These are phyloP conservation scores for Formicarius rufipectus DNA, from an alignment of 2,113 vertebrate species.

Conservation along the genomic window DNA sequence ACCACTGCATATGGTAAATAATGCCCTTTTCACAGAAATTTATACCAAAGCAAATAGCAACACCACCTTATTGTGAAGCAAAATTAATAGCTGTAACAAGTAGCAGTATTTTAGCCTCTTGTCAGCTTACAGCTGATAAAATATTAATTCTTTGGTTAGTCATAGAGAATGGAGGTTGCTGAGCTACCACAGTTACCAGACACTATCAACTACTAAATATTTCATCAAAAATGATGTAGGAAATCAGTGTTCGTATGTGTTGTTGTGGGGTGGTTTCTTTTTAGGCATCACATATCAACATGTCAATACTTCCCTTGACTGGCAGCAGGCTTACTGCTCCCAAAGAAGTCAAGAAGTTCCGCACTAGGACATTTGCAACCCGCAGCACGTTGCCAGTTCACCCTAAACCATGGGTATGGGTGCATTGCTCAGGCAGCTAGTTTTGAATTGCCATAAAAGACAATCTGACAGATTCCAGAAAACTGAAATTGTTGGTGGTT, in stretches of 20 bases:
- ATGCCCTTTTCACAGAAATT: not conserved
- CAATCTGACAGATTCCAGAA: not conserved
- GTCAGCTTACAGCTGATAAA: not conserved
- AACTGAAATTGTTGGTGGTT: not conserved
- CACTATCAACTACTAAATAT: not conserved
- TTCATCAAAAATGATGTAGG: not conserved
- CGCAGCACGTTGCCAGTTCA: not conserved
- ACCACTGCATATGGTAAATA: not conserved
- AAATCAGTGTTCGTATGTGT: not conserved
- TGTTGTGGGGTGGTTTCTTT: not conserved
- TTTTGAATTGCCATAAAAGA: not conserved
- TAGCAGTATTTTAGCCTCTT: not conserved
- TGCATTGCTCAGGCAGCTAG: not conserved
- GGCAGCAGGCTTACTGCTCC: not conserved
- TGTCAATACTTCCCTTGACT: not conserved
- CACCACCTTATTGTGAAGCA: not conserved
- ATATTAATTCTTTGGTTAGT: conserved; percentile 7
- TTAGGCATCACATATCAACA: not conserved
- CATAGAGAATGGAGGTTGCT: not conserved
- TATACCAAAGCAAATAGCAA: not conserved
- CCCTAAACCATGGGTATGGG: not conserved
- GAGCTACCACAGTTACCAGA: not conserved
- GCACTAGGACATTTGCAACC: not conserved
- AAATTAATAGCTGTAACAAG: conserved; percentile 3
- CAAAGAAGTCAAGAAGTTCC: not conserved